Base-by-base conservation (phyloP, 37 sponge, comb jelly and placozoan species). In the Oopsacas minuta region DNA sequence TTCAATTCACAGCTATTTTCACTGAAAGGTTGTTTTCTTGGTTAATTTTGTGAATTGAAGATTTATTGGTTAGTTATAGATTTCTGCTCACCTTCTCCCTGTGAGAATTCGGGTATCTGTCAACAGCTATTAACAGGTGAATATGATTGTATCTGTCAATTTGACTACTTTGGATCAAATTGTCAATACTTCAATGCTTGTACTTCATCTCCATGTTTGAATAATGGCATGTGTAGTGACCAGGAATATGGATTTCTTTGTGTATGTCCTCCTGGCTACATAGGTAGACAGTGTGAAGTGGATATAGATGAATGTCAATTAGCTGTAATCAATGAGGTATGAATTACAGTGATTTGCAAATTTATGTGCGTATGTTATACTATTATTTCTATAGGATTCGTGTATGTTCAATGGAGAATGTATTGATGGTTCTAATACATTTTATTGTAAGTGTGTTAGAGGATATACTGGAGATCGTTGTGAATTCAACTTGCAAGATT, bases 401-500 rank as follows among this genome's bases (percentile, higher is more conserved):
- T 61, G 75, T 61, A n/a, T 10, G 75, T 25, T 20, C 23, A 84
- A 84, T 69, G 85, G 85, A 8, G n/a, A 10, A 15, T 84, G 46
- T 28, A 37, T 1, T 81, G 86, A 86, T 36, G 82, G 81, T 39
- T 37, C 75, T 23, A 82, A 85, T 37, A n/a, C 37, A 30, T 49
- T 37, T 37, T 25, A 39, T 0, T 94, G 95, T 46, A 17, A 23
- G 17, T 94, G 95, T 84, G 38, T 82, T 0, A 0, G 28, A 20
- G 87, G 85, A 0, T 94, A 86, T 75, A 86, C 90, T 12, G 95
- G 93, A 0, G n/a, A 39, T 12, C 85, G 87, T 39, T 94, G 95
- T 52, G 82, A 87, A 1, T 37, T 17, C 0, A 52, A 89, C 30
- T 51, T 92, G 1, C 83, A 89, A 52, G 90, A 86, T 22, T 94